These are phyloP conservation scores for Spizaetus ornatus DNA, from an alignment of 2,113 vertebrate genomes.

Conservation along the genomic window DNA sequence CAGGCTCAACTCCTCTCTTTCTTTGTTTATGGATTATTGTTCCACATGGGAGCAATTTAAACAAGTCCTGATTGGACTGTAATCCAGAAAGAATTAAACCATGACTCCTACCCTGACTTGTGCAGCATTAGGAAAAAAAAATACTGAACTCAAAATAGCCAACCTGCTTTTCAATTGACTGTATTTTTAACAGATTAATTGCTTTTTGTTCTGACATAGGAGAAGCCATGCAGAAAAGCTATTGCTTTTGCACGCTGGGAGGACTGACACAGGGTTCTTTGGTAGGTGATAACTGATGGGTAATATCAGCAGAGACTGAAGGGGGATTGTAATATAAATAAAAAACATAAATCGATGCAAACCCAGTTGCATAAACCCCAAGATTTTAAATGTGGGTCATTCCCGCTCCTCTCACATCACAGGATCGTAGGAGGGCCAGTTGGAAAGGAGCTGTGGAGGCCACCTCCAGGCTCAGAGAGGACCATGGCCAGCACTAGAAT, in stretches of 20 bases:
- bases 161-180: background rate
- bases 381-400: background rate
- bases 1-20: background rate
- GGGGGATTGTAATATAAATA: background rate
- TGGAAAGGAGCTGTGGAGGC: background rate
- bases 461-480: background rate
- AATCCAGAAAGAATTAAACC: constrained; percentile 32
- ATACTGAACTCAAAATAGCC: background rate
- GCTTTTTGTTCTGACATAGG: background rate
- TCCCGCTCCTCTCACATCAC: background rate
- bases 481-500: background rate
- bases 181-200: constrained; percentile 22
- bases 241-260: background rate
- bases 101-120: background rate
- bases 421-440: no score
- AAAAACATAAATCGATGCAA: background rate
- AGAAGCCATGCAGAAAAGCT: background rate
- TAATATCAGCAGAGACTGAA: background rate
- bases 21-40: constrained; percentile 31
- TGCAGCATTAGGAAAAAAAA: background rate
- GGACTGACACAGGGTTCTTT: background rate
- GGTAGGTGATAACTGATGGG: background rate
- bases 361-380: background rate
- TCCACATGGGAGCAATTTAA: constrained; percentile 25
- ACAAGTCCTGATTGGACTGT: background rate